Evolutionary conservation across 2,113 vertebrate genomes (phyloP).

Genomic region (Rousettus leschenaultii): DNA sequence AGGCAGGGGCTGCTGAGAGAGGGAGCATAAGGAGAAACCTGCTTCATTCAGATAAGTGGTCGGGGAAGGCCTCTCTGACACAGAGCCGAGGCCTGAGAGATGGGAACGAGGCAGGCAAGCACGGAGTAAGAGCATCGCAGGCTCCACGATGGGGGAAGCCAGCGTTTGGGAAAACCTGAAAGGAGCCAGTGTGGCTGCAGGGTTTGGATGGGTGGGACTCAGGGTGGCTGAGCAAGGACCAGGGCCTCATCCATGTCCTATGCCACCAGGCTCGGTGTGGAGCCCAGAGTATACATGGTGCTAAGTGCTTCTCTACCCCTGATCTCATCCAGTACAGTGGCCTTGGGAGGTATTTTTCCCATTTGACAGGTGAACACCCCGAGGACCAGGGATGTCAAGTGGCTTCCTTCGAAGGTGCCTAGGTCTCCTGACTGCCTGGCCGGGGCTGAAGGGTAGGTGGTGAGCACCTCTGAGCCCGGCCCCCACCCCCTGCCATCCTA

Average conservation of each 20-base stretch:
- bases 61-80: background rate
- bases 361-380: background rate
- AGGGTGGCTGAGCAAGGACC: background rate
- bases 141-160: fast-evolving
- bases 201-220: background rate
- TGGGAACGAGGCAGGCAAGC: background rate
- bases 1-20: background rate
- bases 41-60: background rate
- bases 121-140: background rate
- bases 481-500: constrained; percentile 50
- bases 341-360: background rate
- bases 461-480: background rate
- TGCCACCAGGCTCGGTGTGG: background rate
- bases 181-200: background rate
- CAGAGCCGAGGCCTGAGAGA: background rate
- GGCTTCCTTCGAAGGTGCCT: background rate
- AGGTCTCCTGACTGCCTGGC: background rate
- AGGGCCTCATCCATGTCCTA: background rate
- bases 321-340: background rate
- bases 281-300: fast-evolving
- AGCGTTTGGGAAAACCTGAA: background rate
- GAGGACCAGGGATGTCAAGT: background rate
- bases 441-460: background rate
- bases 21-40: background rate
- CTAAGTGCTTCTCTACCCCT: background rate